Evolutionary conservation across 2,888 invertebrate genomes (phyloP).

Genomic region (Luffia ferchaultella): DNA sequence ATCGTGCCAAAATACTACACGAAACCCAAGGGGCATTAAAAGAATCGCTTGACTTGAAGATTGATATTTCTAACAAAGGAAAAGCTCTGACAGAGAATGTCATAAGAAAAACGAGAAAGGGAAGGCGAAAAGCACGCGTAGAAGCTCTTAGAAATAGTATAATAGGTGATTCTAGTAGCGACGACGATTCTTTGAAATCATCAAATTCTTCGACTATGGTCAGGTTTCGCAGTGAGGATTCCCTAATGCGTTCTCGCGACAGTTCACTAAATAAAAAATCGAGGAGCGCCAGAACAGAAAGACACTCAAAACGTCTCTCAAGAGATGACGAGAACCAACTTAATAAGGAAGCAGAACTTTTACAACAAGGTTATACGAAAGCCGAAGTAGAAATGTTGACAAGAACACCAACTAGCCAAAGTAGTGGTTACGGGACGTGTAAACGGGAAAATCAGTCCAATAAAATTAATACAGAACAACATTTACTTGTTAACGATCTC

Average conservation of each 20-base stretch:
- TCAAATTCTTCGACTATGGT: conserved; percentile 71
- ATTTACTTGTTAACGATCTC: conserved; percentile 30
- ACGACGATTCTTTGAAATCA: conserved; percentile 75
- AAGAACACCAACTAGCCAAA: conserved; percentile 60
- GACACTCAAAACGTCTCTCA: conserved; percentile 79
- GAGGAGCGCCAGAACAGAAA: conserved; percentile 79
- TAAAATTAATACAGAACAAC: conserved; percentile 43
- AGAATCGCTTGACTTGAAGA: conserved; percentile 29
- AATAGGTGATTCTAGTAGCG: conserved; percentile 72
- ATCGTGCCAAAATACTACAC: conserved; percentile 38
- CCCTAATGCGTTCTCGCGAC: conserved; percentile 67
- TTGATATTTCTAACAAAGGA: conserved; percentile 41
- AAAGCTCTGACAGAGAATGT: conserved; percentile 60
- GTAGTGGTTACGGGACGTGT: conserved; percentile 55
- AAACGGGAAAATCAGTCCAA: conserved; percentile 52
- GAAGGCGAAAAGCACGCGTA: conserved; percentile 71
- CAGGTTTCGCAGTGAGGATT: conserved; percentile 75
- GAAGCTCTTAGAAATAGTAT: conserved; percentile 72
- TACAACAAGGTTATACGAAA: conserved; percentile 58
- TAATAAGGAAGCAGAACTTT: conserved; percentile 60
- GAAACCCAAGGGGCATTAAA: conserved; percentile 35
- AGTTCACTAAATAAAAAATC: conserved; percentile 70
- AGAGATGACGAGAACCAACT: conserved; percentile 71
- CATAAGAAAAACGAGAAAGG: conserved; percentile 62
- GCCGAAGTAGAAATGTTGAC: conserved; percentile 62